Evolutionary conservation across 2,113 vertebrate species (phyloP), one percentile per base, ranked within the genome.

Genomic region (Martes martes): DNA sequence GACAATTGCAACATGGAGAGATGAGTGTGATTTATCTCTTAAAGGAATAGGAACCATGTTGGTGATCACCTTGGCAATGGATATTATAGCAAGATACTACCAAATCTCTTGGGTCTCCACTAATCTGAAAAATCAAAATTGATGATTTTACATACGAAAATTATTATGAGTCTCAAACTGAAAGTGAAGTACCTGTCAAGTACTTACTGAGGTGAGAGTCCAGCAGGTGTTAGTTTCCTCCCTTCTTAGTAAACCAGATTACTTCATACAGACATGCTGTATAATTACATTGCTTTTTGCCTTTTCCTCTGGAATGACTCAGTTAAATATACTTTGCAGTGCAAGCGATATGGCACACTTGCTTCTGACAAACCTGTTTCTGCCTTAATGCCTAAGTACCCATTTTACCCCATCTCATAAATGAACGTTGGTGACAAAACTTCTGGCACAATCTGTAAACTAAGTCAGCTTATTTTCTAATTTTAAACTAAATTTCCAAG

Each of bases 381-480:
- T 94, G 2, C 16, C 85, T 85, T 88, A 73, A 47, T 85, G 85
- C 2, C 36, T 82, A 78, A 90, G 36, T 67, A 52, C 7, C n/a
- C 16, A 31, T 39, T 67, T 95, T 65, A 71, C 0, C 57, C 7
- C 4, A n/a, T 57, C 55, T 45, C 55, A 63, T 92, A 90, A 74
- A 39, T 61, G 23, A 82, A 73, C 21, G 42, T 24, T 74, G 47
- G 6, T 94, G n/a, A 76, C 24, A 89, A 74, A 7, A 19, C 4
- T 88, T 39, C 14, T 57, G 61, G 69, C 11, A 79, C 39, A 81
- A 52, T 57, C 79, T 73, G 1, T 45, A 63, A 74, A 69, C 21
- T 78, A 88, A 95, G 86, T 73, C 45, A 97, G 87, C 18, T 36
- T 57, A 80, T 71, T 89, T 89, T 59, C 24, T 81, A 31, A 89